These are phyloP conservation scores for Syrphus vitripennis DNA, from an alignment of 2,888 invertebrate species.

Conservation along the genomic window DNA sequence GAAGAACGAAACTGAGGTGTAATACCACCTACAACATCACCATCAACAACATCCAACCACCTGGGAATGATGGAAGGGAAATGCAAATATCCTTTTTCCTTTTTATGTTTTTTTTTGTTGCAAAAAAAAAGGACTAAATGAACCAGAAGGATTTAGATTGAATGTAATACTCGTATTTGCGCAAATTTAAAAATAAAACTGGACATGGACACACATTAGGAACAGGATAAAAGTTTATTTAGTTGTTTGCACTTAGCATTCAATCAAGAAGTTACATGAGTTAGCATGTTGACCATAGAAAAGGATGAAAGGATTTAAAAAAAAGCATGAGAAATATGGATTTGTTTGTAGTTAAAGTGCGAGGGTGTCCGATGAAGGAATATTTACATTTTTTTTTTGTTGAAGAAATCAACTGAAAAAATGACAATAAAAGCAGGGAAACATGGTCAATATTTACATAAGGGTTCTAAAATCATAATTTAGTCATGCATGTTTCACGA, in stretches of 20 bases:
- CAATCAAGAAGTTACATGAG: conserved; percentile 27
- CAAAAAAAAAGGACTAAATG: conserved; percentile 44
- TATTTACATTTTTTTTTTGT: not conserved
- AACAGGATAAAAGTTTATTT: conserved; percentile 34
- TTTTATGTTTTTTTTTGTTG: not conserved
- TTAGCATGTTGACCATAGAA: conserved; percentile 17
- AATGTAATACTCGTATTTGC: not conserved
- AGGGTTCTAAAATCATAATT: too few relatives aligned
- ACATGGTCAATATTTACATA: too few relatives aligned
- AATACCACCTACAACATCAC: conserved; percentile 62
- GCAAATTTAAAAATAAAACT: conserved; percentile 1
- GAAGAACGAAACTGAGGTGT: conserved; percentile 21
- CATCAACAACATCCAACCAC: conserved; percentile 16
- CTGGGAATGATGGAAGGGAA: conserved; percentile 48
- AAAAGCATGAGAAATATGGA: conserved; percentile 3
- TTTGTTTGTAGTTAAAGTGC: not conserved
- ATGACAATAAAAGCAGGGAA: not conserved
- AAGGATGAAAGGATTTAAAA: conserved; percentile 3
- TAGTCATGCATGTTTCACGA: too few relatives aligned
- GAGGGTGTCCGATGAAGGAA: not conserved
- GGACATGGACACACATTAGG: conserved; percentile 38
- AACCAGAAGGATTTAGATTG: conserved; percentile 59
- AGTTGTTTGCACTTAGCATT: conserved; percentile 43
- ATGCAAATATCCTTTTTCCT: conserved; percentile 68
- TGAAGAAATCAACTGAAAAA: not conserved